These are phyloP conservation scores for Anser cygnoides DNA, from an alignment of 2,113 vertebrate genomes.

Conservation along the genomic window DNA sequence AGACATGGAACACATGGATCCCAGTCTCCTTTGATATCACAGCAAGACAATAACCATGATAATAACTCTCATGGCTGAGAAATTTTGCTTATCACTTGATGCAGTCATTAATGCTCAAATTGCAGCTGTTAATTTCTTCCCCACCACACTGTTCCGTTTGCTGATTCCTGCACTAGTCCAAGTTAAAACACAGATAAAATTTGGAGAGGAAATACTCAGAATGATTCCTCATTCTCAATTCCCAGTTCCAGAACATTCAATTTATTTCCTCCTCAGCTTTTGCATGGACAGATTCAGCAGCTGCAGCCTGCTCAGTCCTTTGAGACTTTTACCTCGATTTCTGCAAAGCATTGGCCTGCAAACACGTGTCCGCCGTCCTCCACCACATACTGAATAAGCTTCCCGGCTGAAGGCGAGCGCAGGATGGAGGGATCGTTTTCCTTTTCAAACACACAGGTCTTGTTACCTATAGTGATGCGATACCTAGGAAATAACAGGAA, in stretches of 20 bases:
- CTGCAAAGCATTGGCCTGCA: slow-evolving; percentile 94
- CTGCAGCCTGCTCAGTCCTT: not conserved
- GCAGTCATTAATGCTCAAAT: not conserved
- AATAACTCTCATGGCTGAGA: not conserved
- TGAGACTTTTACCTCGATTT: slow-evolving; percentile 89
- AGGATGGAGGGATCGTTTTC: slow-evolving; percentile 97
- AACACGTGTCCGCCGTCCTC: slow-evolving; percentile 98
- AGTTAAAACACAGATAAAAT: not conserved
- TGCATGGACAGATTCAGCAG: not conserved
- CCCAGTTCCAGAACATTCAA: not conserved
- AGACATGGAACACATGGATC: not conserved
- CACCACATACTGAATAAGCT: slow-evolving; percentile 95
- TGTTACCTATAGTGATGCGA: slow-evolving; percentile 98
- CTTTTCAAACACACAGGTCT: slow-evolving; percentile 98
- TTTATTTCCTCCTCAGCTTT: not conserved
- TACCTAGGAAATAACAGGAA: slow-evolving; percentile 77
- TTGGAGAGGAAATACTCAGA: not conserved
- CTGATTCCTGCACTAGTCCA: not conserved
- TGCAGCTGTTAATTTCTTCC: not conserved
- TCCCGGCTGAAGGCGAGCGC: slow-evolving; percentile 94
- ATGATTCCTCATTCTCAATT: rapidly evolving
- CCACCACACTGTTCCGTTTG: not conserved
- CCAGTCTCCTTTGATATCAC: not conserved
- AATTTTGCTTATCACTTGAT: not conserved
- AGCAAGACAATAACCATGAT: not conserved